Percentiles rank a stretch among this genome's conserved stretches.
These are phyloP conservation scores for Gryllus bimaculatus DNA, from an alignment of 1,140 invertebrate species.

Conservation along the genomic window DNA sequence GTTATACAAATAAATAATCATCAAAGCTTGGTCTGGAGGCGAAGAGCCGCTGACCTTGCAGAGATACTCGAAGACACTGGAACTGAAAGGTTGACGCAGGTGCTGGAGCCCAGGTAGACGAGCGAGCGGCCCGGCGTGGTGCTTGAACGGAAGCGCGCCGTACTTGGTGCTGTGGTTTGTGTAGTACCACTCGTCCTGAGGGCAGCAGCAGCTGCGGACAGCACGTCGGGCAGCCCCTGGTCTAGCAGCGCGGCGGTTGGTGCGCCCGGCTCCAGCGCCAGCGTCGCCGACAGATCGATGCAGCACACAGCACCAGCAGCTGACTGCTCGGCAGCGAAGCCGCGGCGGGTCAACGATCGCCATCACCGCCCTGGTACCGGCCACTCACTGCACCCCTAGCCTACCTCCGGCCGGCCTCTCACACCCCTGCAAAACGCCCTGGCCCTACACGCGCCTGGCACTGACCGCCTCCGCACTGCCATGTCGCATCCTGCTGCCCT, in stretches of 20 bases:
- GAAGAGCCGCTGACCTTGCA: constrained; percentile 27
- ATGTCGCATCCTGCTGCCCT: too few species aligned
- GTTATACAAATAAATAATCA: too few species aligned
- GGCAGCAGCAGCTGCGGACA: constrained; percentile 59
- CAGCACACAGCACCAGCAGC: constrained; percentile 55
- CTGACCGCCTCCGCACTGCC: too few species aligned
- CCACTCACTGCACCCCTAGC: too few species aligned
- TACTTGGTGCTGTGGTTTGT: constrained; percentile 64
- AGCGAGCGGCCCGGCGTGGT: constrained; percentile 58
- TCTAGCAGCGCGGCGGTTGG: constrained; percentile 47
- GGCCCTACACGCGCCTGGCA: too few species aligned
- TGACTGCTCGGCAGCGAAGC: constrained; percentile 40
- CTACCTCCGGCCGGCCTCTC: too few species aligned
- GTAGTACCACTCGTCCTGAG: constrained; percentile 67
- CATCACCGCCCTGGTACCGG: too few species aligned
- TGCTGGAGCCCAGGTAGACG: constrained; percentile 44
- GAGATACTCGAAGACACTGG: constrained; percentile 39
- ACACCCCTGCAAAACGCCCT: too few species aligned
- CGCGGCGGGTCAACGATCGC: too few species aligned
- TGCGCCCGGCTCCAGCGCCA: constrained; percentile 48
- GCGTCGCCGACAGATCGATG: constrained; percentile 53
- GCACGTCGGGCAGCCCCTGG: constrained; percentile 50
- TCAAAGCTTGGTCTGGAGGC: too few species aligned
- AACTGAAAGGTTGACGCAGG: constrained; percentile 36
- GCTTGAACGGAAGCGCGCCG: constrained; percentile 58